phyloP scores from a whole-genome alignment of 2,888 invertebrate genomes.

The Pseudoips prasinana region DNA sequence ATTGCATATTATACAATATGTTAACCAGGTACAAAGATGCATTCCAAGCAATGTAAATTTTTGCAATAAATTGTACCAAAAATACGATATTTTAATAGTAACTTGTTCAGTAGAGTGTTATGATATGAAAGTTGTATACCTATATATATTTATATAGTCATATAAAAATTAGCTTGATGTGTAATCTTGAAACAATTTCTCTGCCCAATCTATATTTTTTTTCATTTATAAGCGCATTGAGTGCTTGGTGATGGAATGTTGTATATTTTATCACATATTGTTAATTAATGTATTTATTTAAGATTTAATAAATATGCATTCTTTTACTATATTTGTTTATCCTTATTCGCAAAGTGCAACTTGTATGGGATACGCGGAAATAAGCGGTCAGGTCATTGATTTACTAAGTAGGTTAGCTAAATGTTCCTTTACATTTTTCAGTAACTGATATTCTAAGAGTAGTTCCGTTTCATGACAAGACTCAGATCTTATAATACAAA shows the following conservation, averaged over 20 bases:
- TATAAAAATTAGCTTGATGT: slow-evolving; percentile 12
- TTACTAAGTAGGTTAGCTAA: too few species aligned
- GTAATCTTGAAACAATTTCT: slow-evolving; percentile 10
- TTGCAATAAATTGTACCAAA: slow-evolving; percentile 31
- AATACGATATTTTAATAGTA: slow-evolving; percentile 13
- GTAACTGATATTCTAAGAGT: too few species aligned
- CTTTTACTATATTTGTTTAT: too few species aligned
- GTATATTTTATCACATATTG: slow-evolving; percentile 59
- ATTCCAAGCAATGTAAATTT: slow-evolving; percentile 28
- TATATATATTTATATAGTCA: neutral
- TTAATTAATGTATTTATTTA: slow-evolving; percentile 69
- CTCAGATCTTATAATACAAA: too few species aligned
- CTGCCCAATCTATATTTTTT: slow-evolving; percentile 21
- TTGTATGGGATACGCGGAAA: too few species aligned
- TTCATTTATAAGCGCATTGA: slow-evolving; percentile 24
- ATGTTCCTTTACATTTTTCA: too few species aligned
- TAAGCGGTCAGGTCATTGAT: too few species aligned
- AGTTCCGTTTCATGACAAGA: too few species aligned
- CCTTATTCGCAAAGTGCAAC: too few species aligned
- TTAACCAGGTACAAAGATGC: slow-evolving; percentile 26
- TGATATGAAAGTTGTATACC: slow-evolving; percentile 8
- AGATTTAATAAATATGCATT: slow-evolving; percentile 70
- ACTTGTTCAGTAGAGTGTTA: too few species aligned
- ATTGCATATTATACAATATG: too few species aligned
- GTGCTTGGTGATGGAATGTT: slow-evolving; percentile 66